phyloP scores from a whole-genome alignment of 2,888 invertebrate species.

The Petrolisthes cinctipes region DNA sequence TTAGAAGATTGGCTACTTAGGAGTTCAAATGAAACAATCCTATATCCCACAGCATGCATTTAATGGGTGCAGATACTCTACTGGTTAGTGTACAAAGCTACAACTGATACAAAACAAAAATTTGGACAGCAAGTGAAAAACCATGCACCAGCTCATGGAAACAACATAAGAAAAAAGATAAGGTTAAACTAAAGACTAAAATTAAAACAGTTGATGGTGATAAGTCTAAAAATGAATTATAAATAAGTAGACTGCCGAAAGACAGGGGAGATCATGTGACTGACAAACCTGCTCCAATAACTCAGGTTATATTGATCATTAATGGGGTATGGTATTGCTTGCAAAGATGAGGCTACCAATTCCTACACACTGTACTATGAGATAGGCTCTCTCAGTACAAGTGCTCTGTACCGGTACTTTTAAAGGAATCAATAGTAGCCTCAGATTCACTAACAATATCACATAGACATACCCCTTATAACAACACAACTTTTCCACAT shows the following conservation, averaged over 20 bases:
- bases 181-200: constrained; percentile 47
- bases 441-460: too few species aligned
- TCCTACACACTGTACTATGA: too few species aligned
- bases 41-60: constrained; percentile 52
- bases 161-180: constrained; percentile 25
- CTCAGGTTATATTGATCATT: too few species aligned
- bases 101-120: constrained; percentile 18
- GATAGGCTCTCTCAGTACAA: too few species aligned
- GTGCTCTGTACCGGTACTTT: too few species aligned
- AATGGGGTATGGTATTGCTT: too few species aligned
- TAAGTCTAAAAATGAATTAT: constrained; percentile 49
- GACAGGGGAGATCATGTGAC: constrained; percentile 26
- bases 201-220: constrained; percentile 44
- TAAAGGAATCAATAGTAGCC: too few species aligned
- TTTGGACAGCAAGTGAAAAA: constrained; percentile 38
- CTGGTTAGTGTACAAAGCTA: constrained; percentile 24
- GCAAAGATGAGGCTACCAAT: too few species aligned
- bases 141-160: constrained; percentile 44
- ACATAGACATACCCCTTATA: too few species aligned
- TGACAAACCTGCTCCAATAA: too few species aligned
- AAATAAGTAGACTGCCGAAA: constrained; percentile 37
- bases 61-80: constrained; percentile 40
- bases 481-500: too few species aligned
- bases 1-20: constrained; percentile 37
- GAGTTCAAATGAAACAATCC: constrained; percentile 42